Conservation (phyloP, 2,888 invertebrate genomes). For the Acronicta alni region DNA sequence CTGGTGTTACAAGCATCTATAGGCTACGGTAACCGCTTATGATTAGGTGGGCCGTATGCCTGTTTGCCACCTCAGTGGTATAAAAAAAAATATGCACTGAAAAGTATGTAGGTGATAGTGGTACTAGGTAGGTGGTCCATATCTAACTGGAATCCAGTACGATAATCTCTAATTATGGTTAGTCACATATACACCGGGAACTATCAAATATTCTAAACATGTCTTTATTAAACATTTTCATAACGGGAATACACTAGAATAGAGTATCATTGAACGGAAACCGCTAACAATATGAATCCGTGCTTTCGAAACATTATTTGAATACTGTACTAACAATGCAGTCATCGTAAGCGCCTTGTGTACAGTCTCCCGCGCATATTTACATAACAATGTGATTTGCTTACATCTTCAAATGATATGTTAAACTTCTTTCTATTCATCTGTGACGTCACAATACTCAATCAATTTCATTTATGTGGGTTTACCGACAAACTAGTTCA, state of each 20-base stretch:
- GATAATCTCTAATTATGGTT: background rate
- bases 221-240: background rate
- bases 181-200: constrained; percentile 21
- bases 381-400: constrained; percentile 70
- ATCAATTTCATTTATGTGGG: constrained; percentile 33
- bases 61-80: too few species aligned
- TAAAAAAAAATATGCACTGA: too few species aligned
- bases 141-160: too few species aligned
- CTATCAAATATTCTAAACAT: constrained; percentile 3
- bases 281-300: constrained; percentile 34
- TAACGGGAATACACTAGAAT: constrained; percentile 12
- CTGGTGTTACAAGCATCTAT: too few species aligned
- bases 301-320: constrained; percentile 44
- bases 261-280: constrained; percentile 39
- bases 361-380: constrained; percentile 59
- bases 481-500: constrained; percentile 1
- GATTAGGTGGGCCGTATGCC: too few species aligned
- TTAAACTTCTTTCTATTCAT: constrained; percentile 62
- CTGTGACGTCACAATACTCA: constrained; percentile 43
- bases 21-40: too few species aligned
- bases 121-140: too few species aligned
- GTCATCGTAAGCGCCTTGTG: constrained; percentile 48
- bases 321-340: constrained; percentile 51
- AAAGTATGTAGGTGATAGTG: too few species aligned
- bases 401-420: constrained; percentile 57